Conservation (phyloP, 2,797 vertebrate species). For the Urocyon cinereoargenteus region DNA sequence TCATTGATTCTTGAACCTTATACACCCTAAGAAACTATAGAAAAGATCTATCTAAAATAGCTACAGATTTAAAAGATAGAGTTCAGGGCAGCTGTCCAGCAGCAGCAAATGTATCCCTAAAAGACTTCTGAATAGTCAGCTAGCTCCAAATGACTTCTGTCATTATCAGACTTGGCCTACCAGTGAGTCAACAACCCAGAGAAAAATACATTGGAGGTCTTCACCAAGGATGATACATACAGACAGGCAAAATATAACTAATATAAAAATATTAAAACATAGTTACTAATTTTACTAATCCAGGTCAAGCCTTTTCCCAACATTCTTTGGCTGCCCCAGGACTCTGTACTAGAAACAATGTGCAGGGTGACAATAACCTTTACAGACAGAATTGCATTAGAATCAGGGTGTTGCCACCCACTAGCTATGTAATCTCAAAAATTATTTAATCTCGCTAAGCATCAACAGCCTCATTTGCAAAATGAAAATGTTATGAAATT, state of each 20-base stretch:
- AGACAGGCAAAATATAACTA: background rate
- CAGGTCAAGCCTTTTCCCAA: background rate
- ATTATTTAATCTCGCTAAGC: background rate
- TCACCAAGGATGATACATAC: background rate
- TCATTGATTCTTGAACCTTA: background rate
- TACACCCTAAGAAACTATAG: background rate
- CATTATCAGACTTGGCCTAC: background rate
- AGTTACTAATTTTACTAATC: background rate
- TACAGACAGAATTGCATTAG: background rate
- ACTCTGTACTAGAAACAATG: background rate
- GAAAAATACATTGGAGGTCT: background rate
- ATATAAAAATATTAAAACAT: constrained; percentile 28
- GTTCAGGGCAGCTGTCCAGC: background rate
- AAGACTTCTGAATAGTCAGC: background rate
- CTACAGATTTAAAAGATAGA: background rate
- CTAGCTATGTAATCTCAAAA: background rate
- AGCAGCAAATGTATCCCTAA: background rate
- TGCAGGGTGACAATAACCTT: background rate
- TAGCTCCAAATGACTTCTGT: background rate
- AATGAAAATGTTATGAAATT: background rate
- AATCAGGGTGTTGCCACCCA: background rate
- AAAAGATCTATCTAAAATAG: background rate
- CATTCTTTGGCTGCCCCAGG: background rate
- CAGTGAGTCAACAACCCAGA: background rate
- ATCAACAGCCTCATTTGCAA: background rate